A percentile compares a stretch with the other conserved stretches of the same genome.
Conservation (phyloP, 2,113 vertebrate species). For the Dipodomys ordii region DNA sequence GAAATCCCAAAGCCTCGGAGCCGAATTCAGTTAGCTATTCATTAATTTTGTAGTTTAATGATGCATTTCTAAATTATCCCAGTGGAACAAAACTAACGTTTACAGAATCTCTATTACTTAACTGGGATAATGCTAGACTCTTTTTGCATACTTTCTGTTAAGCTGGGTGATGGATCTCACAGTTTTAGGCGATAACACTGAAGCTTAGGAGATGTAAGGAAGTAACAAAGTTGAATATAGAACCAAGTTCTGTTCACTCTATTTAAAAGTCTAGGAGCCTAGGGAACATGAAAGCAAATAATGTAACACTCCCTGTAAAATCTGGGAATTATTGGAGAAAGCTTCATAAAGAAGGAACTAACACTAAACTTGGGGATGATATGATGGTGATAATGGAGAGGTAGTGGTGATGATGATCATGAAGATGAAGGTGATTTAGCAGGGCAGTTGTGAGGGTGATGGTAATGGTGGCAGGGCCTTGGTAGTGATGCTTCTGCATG, state of each 20-base stretch:
- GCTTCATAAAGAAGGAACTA: neutral
- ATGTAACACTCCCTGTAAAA: neutral
- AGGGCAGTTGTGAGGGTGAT: no score
- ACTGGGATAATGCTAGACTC: neutral
- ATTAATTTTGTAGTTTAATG: conserved; percentile 43
- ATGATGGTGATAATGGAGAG: neutral
- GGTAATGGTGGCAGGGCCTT: no score
- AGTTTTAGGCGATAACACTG: neutral
- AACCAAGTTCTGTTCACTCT: neutral
- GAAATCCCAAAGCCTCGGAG: neutral
- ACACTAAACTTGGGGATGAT: neutral
- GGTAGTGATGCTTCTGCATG: neutral
- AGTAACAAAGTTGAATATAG: neutral
- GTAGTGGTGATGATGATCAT: neutral
- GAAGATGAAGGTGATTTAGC: neutral
- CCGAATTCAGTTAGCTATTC: neutral
- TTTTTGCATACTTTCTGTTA: neutral
- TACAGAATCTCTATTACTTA: neutral
- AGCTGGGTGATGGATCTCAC: neutral
- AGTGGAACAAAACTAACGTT: conserved; percentile 10
- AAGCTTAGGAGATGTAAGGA: neutral
- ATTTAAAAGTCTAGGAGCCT: neutral
- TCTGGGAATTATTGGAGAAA: neutral
- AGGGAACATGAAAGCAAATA: neutral
- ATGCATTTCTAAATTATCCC: conserved; percentile 51